phyloP scores from a whole-genome alignment of 1,140 invertebrate genomes.

The Pachyrhynchus sulphureomaculatus region DNA sequence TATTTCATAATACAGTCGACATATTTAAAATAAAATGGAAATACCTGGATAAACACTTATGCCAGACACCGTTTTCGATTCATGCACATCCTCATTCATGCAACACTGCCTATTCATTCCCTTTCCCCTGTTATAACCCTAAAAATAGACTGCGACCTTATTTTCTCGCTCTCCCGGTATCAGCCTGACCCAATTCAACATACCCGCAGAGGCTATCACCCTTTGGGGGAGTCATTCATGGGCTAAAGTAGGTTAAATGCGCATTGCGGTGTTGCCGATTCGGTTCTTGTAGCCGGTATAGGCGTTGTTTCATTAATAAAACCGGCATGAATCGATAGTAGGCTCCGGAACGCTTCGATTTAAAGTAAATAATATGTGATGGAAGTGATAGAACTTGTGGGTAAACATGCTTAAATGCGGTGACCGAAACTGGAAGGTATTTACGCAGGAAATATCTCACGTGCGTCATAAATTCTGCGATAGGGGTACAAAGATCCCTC shows the following conservation, averaged over 20 bases:
- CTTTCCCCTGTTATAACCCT: neutral
- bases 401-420: too few relatives aligned
- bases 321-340: constrained; percentile 11
- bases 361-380: too few relatives aligned
- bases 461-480: too few relatives aligned
- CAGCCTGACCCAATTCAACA: constrained; percentile 11
- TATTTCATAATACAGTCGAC: too few relatives aligned
- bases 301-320: constrained; percentile 21
- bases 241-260: constrained; percentile 23
- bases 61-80: neutral
- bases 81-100: constrained; percentile 16
- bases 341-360: too few relatives aligned
- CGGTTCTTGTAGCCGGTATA: neutral
- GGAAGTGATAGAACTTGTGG: too few relatives aligned
- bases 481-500: too few relatives aligned
- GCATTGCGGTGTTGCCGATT: constrained; percentile 17
- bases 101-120: neutral
- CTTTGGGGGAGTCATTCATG: constrained; percentile 26
- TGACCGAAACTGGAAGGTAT: too few relatives aligned
- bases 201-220: constrained; percentile 15
- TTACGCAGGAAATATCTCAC: too few relatives aligned
- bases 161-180: constrained; percentile 27
- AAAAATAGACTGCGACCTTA: constrained; percentile 21
- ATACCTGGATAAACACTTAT: too few relatives aligned
- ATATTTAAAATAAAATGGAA: too few relatives aligned